Evolutionary conservation across 2,113 vertebrate genomes (phyloP), one percentile per base, ranked within the genome.

Genomic region (Centropus bengalensis): DNA sequence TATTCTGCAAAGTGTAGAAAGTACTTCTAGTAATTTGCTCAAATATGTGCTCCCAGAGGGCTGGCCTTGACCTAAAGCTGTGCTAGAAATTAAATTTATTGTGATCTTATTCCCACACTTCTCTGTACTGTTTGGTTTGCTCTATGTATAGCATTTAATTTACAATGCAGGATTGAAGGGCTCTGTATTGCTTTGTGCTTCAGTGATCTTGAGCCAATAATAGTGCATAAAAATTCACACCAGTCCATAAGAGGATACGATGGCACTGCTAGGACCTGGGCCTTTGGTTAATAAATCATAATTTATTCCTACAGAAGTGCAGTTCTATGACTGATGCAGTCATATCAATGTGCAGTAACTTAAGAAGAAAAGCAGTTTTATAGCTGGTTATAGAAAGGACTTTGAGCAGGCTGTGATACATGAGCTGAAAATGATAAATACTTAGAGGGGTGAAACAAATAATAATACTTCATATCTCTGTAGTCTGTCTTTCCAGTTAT

Each of bases 211-310:
- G n/a, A 96, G 68, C 82, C 93, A 82, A 36, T 94, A 95, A 96
- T 33, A 32, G 55, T 87, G 91, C 96, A 97, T 97, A 97, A 96
- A 97, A 95, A 95, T 96, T 96, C 86, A 63, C 91, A 63, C 96
- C 93, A 96, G 94, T 89, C 86, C 51, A 6, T 92, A 85, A 78
- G 74, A 87, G 87, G 77, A 66, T 91, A 88, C 75, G 64, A 95
- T 86, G 74, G 84, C 70, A 60, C 78, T 95, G 88, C 79, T 82
- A 96, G 80, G 73, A 87, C 60, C 23, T 5, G 89, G 54, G 78
- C 68, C 81, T 91, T 96, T 96, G 68, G 78, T 84, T 96, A 97
- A 97, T 96, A 96, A 92, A 93, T 96, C 94, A 87, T 84, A 93
- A 92, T 94, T 90, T 96, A 95, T 94, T 96, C 91, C 82, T 84